Base-by-base conservation (phyloP, 2,888 invertebrate genomes). In the Cryptophagus acutangulus region DNA sequence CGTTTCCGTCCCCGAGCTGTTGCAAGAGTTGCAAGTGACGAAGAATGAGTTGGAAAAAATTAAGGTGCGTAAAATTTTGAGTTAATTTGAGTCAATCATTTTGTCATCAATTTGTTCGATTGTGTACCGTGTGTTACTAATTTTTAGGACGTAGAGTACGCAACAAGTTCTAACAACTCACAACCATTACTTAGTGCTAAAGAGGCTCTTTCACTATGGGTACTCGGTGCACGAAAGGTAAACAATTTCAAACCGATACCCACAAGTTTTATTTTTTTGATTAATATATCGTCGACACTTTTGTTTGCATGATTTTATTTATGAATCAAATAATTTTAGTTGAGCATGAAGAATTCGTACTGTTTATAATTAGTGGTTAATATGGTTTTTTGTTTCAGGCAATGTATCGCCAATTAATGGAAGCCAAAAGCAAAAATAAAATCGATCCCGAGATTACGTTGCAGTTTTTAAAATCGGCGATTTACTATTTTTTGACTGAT, bases 161-260 rank as follows among this genome's bases (percentile, higher is more conserved):
- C 78, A 73, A 76, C 66, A 59, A 62, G 73, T 55, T 68, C 78
- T 68, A 73, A 77, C 76, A 81, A 78, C 75, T 78, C 79, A 74
- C 82, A 83, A 78, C 82, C 82, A 77, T 84, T 88, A 77, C 82
- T 89, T 76, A 88, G 87, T 76, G 87, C 87, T 77, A 85, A 87
- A 82, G 88, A 89, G 82, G 89, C 89, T 78, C 85, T 89, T 78
- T 87, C 88, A 74, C 84, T 89, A 74, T 89, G 88, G 88, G 86
- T 87, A 75, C 85, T 88, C 78, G 87, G 87, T 80, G 87, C 87
- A 77, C 82, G 88, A 79, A 88, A 89, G 88, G 88, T 89, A 81
- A 68, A 20, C 9, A 20, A 9, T 20, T 20, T 20, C 6, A 29
- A 29, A 8, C 12, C 6, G 29, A 28, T 12, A 28, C 36, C 28